Conservation (phyloP, 2,888 invertebrate species). For the Ichneumon xanthorius region DNA sequence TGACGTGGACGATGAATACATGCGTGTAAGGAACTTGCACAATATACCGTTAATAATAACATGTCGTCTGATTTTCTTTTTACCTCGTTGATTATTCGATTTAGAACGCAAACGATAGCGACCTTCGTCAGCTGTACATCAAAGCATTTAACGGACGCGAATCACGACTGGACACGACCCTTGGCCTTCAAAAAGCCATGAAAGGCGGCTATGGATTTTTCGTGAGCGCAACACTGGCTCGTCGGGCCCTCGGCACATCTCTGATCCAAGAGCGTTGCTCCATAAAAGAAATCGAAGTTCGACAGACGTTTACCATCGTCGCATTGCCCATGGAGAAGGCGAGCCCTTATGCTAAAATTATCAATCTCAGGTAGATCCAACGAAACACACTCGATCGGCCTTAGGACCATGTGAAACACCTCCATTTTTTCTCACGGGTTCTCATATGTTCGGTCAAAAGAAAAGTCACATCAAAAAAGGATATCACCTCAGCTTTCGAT, state of each 20-base stretch:
- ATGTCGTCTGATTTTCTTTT: background rate
- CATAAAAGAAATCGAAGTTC: constrained; percentile 87
- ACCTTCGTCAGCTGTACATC: constrained; percentile 86
- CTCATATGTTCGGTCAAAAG: no score
- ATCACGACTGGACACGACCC: constrained; percentile 77
- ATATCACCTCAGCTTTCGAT: no score
- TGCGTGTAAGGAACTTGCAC: constrained; percentile 85
- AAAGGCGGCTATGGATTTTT: constrained; percentile 88
- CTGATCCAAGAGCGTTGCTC: constrained; percentile 85
- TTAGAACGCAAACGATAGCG: constrained; percentile 86
- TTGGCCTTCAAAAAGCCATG: constrained; percentile 86
- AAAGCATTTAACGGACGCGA: constrained; percentile 82
- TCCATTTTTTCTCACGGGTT: no score
- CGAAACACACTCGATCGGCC: background rate
- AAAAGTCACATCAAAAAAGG: no score
- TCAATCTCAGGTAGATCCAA: constrained; percentile 86
- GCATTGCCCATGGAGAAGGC: constrained; percentile 87
- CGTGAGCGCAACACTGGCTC: constrained; percentile 87
- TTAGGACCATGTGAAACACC: background rate
- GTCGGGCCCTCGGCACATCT: constrained; percentile 85
- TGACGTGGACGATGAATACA: constrained; percentile 88
- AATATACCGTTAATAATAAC: background rate
- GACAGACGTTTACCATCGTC: constrained; percentile 86
- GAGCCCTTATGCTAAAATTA: constrained; percentile 87
- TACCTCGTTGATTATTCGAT: constrained; percentile 41